Evolutionary conservation across 2,888 invertebrate genomes (phyloP), one percentile per base, ranked within the genome.

Genomic region (Cosmia pyralina): DNA sequence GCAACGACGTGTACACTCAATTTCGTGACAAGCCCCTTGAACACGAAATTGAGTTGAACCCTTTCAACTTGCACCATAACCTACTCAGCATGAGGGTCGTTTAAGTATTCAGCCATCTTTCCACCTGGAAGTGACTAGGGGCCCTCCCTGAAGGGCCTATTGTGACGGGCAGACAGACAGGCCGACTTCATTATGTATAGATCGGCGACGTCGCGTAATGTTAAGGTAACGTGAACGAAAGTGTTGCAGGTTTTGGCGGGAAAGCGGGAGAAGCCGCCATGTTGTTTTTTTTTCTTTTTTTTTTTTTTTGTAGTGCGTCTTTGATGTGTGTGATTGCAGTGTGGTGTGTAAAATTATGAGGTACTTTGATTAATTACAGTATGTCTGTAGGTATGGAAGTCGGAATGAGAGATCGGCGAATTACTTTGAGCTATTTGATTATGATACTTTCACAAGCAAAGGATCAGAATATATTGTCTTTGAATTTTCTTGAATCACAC

Each of bases 91-190:
- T 79, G 86, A 88, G 90, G 90, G 92, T 91, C 90, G 90, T 89
- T 93, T 93, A 94, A 92, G 93, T 93, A 94, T 93, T 93, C 93
- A 93, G 87, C 80, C 90, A 89, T 90, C 89, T 86, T 89, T 89
- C 91, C 92, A 94, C 94, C 94, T 94, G 94, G 91, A 94, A 94
- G 94, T 94, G 94, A 94, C 94, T 94, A 87, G 88, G 86, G 85
- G 84, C 88, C 87, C 86, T 84, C 89, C 88, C 90, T 88, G 89
- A 88, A 90, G 91, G 87, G 91, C 85, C 92, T 85, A 94, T 94
- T 95, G 94, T 95, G 89, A 89, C 79, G 87, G 82, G 91, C 93
- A 94, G 94, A 94, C 94, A 93, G 92, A 90, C 91, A 79, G 76
- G 83, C 80, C 84, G 86, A 87, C 90, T 86, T 87, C 85, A 88